A percentile compares a stretch with the other conserved stretches of the same genome.
Evolutionary conservation across 2,113 vertebrate species (phyloP).

Genomic region (Corythoichthys intestinalis): DNA sequence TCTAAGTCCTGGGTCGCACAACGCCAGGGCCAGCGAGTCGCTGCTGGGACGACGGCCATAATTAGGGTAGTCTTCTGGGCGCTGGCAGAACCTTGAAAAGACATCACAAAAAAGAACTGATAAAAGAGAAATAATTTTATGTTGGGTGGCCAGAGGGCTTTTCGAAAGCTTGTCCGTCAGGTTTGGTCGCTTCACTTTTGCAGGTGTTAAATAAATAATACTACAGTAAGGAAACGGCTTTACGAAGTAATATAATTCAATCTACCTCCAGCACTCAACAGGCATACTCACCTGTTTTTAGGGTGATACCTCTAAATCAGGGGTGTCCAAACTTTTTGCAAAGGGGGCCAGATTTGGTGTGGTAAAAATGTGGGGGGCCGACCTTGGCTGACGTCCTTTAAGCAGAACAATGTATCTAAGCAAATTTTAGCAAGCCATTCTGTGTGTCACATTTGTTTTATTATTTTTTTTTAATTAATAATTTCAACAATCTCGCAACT

Average conservation of each 20-base stretch:
- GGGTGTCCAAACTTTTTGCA: too few relatives aligned
- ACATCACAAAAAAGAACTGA: background rate
- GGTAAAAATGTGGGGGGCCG: too few relatives aligned
- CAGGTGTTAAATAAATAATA: background rate
- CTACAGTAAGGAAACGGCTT: background rate
- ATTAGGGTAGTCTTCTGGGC: slow-evolving; percentile 73
- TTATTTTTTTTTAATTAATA: too few relatives aligned
- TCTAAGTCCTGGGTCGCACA: slow-evolving; percentile 87
- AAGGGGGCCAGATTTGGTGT: too few relatives aligned
- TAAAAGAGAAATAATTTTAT: background rate
- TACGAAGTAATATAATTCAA: background rate
- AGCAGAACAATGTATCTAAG: too few relatives aligned
- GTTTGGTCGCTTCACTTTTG: background rate
- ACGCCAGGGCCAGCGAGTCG: slow-evolving; percentile 85
- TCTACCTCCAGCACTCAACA: background rate
- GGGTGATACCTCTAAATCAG: too few relatives aligned
- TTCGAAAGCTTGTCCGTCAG: background rate
- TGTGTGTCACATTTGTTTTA: too few relatives aligned
- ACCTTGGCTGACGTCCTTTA: too few relatives aligned
- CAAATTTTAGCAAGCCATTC: too few relatives aligned
- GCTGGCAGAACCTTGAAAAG: slow-evolving; percentile 72
- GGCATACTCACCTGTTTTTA: background rate
- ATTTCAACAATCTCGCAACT: too few relatives aligned
- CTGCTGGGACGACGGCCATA: slow-evolving; percentile 52
- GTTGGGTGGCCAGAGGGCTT: background rate